Percentiles rank a stretch among this genome's conserved stretches.
These are phyloP conservation scores for Heliornis fulica DNA, from an alignment of 2,113 vertebrate genomes.

Conservation along the genomic window DNA sequence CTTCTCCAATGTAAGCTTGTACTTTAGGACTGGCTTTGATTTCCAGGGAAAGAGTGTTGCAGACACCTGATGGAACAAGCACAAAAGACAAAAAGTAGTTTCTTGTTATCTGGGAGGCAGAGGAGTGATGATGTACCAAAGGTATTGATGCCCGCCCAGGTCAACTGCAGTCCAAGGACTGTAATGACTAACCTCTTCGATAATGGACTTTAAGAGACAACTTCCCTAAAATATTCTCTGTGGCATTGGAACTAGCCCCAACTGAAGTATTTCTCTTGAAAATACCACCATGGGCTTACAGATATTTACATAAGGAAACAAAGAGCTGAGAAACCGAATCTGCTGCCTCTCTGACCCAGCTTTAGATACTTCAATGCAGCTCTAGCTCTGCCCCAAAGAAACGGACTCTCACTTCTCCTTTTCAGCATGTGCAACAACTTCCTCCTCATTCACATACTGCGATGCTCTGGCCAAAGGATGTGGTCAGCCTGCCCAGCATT, in stretches of 20 bases:
- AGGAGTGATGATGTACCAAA: background rate
- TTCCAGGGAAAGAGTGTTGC: constrained; percentile 66
- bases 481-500: background rate
- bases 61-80: constrained; percentile 53
- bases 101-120: accelerated
- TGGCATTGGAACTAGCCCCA: accelerated
- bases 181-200: accelerated
- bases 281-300: background rate
- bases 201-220: accelerated
- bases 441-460: accelerated
- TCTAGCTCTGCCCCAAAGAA: background rate
- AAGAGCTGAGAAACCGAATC: accelerated
- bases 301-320: accelerated
- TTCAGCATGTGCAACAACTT: accelerated
- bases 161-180: background rate
- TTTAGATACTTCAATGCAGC: background rate
- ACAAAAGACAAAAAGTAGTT: background rate
- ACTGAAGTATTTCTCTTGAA: accelerated
- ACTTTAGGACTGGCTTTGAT: constrained; percentile 78
- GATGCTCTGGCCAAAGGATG: background rate
- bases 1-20: constrained; percentile 76
- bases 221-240: background rate
- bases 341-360: accelerated
- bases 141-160: accelerated
- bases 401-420: background rate